These are phyloP conservation scores for Berghia stephanieae DNA, from an alignment of 1,140 invertebrate genomes.

Conservation along the genomic window DNA sequence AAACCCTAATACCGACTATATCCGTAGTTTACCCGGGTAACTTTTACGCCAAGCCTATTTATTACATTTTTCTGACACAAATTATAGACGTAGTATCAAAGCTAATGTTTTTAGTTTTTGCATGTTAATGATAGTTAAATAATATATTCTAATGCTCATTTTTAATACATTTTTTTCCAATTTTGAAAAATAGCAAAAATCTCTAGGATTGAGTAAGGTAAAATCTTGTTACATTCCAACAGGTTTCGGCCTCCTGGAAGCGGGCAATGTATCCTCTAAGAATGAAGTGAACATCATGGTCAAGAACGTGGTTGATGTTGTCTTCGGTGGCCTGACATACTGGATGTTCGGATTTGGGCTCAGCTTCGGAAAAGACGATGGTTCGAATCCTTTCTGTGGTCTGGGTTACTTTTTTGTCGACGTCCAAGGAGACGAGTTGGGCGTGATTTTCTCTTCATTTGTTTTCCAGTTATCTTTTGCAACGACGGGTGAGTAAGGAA, in stretches of 20 bases:
- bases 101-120: background rate
- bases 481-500: conserved; percentile 42
- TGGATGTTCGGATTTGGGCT: conserved; percentile 94
- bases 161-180: background rate
- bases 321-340: conserved; percentile 90
- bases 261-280: conserved; percentile 71
- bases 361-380: conserved; percentile 80
- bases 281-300: conserved; percentile 73
- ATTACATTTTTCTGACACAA: background rate
- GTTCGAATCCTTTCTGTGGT: conserved; percentile 78
- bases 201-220: background rate
- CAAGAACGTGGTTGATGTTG: conserved; percentile 75
- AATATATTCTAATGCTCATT: background rate
- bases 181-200: background rate
- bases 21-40: too few relatives aligned
- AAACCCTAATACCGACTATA: too few relatives aligned
- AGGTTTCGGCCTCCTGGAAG: conserved; percentile 73
- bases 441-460: conserved; percentile 51
- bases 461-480: conserved; percentile 62
- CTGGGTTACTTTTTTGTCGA: conserved; percentile 70
- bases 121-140: background rate
- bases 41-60: background rate
- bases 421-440: conserved; percentile 62
- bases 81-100: background rate
- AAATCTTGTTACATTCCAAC: background rate